A percentile compares a stretch with the other conserved stretches of the same genome.
Evolutionary conservation across 2,113 vertebrate genomes (phyloP).

Genomic region (Capreolus pygargus): DNA sequence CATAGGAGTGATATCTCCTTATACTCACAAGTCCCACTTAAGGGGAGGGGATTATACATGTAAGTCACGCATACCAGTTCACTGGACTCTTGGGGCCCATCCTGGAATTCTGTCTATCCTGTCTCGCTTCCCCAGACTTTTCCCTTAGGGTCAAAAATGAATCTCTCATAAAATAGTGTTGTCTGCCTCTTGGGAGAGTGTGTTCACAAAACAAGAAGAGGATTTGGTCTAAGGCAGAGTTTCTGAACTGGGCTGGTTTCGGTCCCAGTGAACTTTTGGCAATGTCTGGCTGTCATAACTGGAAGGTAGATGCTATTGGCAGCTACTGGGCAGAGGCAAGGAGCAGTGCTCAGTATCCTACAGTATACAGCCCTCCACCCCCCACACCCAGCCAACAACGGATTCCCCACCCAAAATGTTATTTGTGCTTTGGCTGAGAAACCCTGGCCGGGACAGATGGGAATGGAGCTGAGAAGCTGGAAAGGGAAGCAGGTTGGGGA

Average conservation of each 20-base stretch:
- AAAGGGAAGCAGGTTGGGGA: neutral
- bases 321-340: neutral
- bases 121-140: neutral
- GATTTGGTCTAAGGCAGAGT: neutral
- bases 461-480: neutral
- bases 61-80: neutral
- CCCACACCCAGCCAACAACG: accelerated
- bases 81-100: neutral
- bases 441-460: neutral
- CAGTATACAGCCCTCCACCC: accelerated
- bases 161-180: neutral
- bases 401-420: too few species aligned
- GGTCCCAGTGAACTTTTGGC: neutral
- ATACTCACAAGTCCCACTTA: neutral
- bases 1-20: neutral
- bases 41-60: neutral
- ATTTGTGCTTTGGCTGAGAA: neutral
- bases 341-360: neutral
- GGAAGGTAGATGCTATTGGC: neutral
- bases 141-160: neutral
- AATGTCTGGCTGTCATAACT: neutral
- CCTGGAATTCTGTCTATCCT: neutral
- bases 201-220: neutral
- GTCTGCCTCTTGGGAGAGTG: neutral
- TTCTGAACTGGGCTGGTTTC: neutral